Percentiles rank a stretch among this genome's conserved stretches.
phyloP scores from a whole-genome alignment of 2,113 vertebrate species.

The Neopipo cinnamomea region DNA sequence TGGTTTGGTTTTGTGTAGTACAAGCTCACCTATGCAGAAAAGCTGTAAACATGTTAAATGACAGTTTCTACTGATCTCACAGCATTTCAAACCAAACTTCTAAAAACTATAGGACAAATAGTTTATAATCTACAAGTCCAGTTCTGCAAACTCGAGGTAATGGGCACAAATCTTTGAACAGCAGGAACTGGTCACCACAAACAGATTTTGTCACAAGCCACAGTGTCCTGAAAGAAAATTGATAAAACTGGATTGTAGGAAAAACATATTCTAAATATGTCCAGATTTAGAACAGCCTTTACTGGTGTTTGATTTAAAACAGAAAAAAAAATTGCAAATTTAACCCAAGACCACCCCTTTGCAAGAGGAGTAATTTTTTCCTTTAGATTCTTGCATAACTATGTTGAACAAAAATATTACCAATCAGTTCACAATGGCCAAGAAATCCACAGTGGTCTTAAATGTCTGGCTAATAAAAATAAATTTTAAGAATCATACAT shows the following conservation, averaged over 20 bases:
- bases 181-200: neutral
- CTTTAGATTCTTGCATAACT: neutral
- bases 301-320: neutral
- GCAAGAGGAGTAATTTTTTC: neutral
- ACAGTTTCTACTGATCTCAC: neutral
- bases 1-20: neutral
- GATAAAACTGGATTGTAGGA: neutral
- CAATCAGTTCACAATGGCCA: neutral
- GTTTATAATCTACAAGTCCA: neutral
- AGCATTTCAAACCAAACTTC: neutral
- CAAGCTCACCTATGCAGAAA: neutral
- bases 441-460: neutral
- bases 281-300: neutral
- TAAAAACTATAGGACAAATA: neutral
- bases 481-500: neutral
- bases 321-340: neutral
- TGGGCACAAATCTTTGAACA: neutral
- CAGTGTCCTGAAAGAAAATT: neutral
- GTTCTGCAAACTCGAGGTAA: neutral
- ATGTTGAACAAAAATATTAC: neutral
- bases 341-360: neutral
- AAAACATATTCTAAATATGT: neutral
- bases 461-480: slow-evolving; percentile 7
- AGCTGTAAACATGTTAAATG: neutral
- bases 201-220: neutral